Percentiles rank a stretch among this genome's conserved stretches.
These are phyloP conservation scores for Tipula helvola DNA, from an alignment of 2,888 invertebrate species.

Conservation along the genomic window DNA sequence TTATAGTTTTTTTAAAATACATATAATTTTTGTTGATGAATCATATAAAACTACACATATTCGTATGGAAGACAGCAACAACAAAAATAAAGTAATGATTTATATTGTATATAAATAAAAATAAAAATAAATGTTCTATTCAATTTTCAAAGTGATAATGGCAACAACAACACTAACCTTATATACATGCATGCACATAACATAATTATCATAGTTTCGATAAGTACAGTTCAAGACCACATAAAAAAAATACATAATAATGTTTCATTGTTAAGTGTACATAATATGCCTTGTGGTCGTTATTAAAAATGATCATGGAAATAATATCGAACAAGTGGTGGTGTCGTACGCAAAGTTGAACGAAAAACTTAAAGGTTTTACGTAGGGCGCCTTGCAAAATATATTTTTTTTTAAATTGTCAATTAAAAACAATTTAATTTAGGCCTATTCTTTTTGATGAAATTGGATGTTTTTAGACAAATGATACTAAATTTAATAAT, in stretches of 20 bases:
- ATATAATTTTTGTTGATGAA: not conserved
- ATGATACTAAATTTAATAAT: too few species aligned
- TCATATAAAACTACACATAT: not conserved
- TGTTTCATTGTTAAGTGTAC: not conserved
- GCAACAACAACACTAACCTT: not conserved
- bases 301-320: not conserved
- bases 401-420: not conserved
- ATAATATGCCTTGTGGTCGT: not conserved
- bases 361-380: not conserved
- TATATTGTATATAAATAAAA: not conserved
- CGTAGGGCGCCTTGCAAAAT: not conserved
- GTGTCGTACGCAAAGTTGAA: not conserved
- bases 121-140: not conserved
- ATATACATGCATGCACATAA: not conserved
- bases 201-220: not conserved
- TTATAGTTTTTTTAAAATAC: not conserved
- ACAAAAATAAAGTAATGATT: not conserved
- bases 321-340: not conserved
- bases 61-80: not conserved
- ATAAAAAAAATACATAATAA: not conserved
- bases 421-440: too few species aligned
- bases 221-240: not conserved
- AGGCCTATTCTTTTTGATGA: too few species aligned
- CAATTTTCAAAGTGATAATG: not conserved
- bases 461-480: too few species aligned